These are phyloP conservation scores for Pollenia angustigena DNA, from an alignment of 2,888 invertebrate genomes.

Conservation along the genomic window DNA sequence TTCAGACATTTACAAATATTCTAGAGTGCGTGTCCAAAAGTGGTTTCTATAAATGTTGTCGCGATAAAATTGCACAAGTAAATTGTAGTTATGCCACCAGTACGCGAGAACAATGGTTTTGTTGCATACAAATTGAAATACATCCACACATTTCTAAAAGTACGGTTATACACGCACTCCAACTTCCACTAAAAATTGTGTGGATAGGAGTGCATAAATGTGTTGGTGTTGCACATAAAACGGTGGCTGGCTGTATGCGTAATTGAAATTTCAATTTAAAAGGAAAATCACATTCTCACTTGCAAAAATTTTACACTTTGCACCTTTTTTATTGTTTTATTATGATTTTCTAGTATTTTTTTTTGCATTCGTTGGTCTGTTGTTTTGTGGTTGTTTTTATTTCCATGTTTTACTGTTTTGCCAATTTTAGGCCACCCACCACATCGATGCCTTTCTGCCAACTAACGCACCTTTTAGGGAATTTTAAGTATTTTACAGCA, in stretches of 20 bases:
- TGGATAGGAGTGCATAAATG: neutral
- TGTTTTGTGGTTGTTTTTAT: slow-evolving; percentile 32
- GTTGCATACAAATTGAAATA: slow-evolving; percentile 17
- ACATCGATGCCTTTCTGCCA: slow-evolving; percentile 4
- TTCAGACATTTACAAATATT: slow-evolving; percentile 3
- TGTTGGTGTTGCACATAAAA: slow-evolving; percentile 13
- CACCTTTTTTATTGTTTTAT: slow-evolving; percentile 47
- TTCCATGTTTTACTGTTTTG: slow-evolving; percentile 4
- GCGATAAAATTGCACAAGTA: slow-evolving; percentile 38
- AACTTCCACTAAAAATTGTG: neutral
- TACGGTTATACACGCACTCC: neutral
- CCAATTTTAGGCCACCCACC: neutral
- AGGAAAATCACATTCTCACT: slow-evolving; percentile 5
- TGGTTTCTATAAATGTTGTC: slow-evolving; percentile 48
- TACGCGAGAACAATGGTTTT: slow-evolving; percentile 1
- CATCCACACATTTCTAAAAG: neutral
- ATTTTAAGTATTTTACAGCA: slow-evolving; percentile 65
- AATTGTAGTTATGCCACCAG: neutral
- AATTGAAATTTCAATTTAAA: slow-evolving; percentile 66
- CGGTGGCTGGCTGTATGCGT: slow-evolving; percentile 42
- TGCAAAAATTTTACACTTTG: slow-evolving; percentile 40
- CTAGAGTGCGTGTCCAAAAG: slow-evolving; percentile 51
- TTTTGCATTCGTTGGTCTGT: slow-evolving; percentile 35
- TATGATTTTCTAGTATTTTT: slow-evolving; percentile 23
- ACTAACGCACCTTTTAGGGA: neutral